Conservation (phyloP, 37 sponge, comb jelly and placozoan species). For the Aplysina aerophoba region DNA sequence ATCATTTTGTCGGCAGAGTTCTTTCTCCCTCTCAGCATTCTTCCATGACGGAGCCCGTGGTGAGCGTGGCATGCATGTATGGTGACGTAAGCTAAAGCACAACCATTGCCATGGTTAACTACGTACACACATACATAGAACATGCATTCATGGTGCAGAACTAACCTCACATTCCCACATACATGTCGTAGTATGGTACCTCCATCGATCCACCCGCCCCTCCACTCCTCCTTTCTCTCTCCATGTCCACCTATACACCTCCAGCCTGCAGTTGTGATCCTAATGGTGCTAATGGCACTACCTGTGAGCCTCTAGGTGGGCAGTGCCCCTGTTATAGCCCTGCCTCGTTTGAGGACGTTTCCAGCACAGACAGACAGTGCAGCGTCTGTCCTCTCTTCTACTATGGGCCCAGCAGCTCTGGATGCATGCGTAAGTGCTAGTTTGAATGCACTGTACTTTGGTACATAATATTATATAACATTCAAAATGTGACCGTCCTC, state of each 20-base stretch:
- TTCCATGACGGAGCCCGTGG: not conserved
- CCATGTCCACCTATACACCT: not conserved
- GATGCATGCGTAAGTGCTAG: not conserved
- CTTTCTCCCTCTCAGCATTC: constrained; percentile 20
- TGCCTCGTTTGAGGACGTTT: not conserved
- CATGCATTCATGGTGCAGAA: too few species aligned
- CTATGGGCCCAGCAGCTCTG: constrained; percentile 14
- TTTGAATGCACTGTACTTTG: too few species aligned
- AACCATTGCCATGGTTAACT: not conserved
- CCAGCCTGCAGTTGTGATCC: constrained; percentile 4
- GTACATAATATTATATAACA: too few species aligned
- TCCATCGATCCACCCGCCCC: too few species aligned
- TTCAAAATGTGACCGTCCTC: not conserved
- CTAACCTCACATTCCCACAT: too few species aligned
- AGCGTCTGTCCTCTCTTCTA: constrained; percentile 3
- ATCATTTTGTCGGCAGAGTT: constrained; percentile 1
- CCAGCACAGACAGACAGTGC: constrained; percentile 13
- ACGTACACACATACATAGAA: not conserved
- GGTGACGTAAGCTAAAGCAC: too few species aligned
- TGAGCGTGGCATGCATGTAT: too few species aligned
- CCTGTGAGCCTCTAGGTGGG: constrained; percentile 27
- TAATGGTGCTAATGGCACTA: constrained; percentile 3
- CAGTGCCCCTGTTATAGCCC: constrained; percentile 25
- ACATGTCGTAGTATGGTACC: too few species aligned
- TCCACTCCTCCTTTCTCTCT: too few species aligned